Conservation (phyloP, 2,888 invertebrate genomes). For the Leptinotarsa juncta region DNA sequence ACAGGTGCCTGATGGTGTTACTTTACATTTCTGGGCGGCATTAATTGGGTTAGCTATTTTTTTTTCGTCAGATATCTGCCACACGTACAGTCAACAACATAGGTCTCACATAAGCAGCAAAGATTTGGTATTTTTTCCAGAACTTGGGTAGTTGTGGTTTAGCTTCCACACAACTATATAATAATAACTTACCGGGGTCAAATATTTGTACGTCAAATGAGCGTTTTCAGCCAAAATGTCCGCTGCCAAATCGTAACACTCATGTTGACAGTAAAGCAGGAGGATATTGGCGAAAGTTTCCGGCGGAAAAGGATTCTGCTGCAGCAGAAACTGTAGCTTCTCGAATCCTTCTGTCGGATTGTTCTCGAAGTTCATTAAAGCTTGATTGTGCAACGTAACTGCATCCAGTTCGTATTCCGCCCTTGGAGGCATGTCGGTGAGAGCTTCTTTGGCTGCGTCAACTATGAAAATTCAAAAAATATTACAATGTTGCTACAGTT, state of each 20-base stretch:
- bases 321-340: conserved; percentile 91
- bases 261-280: conserved; percentile 95
- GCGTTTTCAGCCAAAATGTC: conserved; percentile 98
- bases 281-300: conserved; percentile 98
- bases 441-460: conserved; percentile 87
- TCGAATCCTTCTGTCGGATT: conserved; percentile 95
- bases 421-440: conserved; percentile 91
- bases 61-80: too few relatives aligned
- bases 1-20: too few relatives aligned
- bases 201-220: conserved; percentile 93
- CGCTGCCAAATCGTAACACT: conserved; percentile 97
- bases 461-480: conserved; percentile 65
- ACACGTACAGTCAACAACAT: too few relatives aligned
- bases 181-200: conserved; percentile 78
- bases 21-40: too few relatives aligned
- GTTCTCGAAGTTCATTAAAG: conserved; percentile 84
- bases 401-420: conserved; percentile 98
- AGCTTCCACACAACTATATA: too few relatives aligned
- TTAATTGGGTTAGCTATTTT: too few relatives aligned
- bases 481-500: neutral
- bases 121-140: too few relatives aligned
- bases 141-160: too few relatives aligned
- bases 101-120: too few relatives aligned
- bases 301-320: conserved; percentile 96
- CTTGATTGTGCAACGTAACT: conserved; percentile 97